These are phyloP conservation scores for Acronicta psi DNA, from an alignment of 2,888 invertebrate species.

Conservation along the genomic window DNA sequence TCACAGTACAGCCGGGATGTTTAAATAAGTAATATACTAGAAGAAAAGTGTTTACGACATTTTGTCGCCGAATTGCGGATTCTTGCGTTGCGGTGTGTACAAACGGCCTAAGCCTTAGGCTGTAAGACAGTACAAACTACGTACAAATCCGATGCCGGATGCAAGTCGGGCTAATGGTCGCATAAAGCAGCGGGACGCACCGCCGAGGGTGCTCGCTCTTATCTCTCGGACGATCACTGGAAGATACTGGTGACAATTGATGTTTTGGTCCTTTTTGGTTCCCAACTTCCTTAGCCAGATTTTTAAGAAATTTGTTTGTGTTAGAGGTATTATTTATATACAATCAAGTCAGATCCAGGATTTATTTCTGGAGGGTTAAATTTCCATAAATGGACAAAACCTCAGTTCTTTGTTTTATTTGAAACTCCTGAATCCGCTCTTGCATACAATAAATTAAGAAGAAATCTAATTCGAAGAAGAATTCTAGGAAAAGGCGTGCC, in stretches of 20 bases:
- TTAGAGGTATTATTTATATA: background rate
- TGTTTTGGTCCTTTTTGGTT: slow-evolving; percentile 59
- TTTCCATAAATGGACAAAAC: too few species aligned
- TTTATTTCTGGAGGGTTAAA: too few species aligned
- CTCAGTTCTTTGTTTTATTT: too few species aligned
- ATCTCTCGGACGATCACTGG: slow-evolving; percentile 74
- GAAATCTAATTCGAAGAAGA: too few species aligned
- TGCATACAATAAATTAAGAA: too few species aligned
- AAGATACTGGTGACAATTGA: slow-evolving; percentile 53
- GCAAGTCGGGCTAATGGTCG: slow-evolving; percentile 75
- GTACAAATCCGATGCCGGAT: slow-evolving; percentile 82
- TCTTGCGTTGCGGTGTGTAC: background rate
- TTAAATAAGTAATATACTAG: too few species aligned
- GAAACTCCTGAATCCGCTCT: too few species aligned
- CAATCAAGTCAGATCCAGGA: too few species aligned
- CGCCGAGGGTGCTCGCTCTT: slow-evolving; percentile 67
- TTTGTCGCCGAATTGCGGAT: background rate
- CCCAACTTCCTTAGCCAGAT: slow-evolving; percentile 1
- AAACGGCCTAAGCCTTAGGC: slow-evolving; percentile 15
- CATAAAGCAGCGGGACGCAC: slow-evolving; percentile 79
- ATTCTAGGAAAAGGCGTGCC: too few species aligned
- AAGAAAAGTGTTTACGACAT: background rate
- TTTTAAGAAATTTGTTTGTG: background rate
- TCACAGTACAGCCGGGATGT: too few species aligned
- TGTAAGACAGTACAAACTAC: slow-evolving; percentile 80